phyloP scores from a whole-genome alignment of 1,140 invertebrate species.

The Augochlora pura region DNA sequence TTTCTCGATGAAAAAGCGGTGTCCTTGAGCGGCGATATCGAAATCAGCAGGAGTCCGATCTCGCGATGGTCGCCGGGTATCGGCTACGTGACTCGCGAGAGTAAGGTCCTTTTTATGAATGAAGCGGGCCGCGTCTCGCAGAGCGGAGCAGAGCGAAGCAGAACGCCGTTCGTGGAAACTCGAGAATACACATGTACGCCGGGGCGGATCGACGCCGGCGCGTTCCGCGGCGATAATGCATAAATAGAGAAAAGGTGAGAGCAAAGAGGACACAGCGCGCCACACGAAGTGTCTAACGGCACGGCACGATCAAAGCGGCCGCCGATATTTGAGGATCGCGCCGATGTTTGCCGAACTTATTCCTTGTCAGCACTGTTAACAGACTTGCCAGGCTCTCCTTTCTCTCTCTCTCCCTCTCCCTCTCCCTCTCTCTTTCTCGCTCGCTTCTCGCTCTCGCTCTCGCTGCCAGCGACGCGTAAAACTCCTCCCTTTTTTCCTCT shows the following conservation, averaged over 20 bases:
- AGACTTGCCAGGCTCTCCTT: constrained; percentile 60
- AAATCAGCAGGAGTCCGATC: constrained; percentile 23
- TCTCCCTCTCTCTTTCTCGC: no score
- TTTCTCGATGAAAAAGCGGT: background rate
- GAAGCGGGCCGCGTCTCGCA: constrained; percentile 22
- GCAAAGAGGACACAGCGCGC: constrained; percentile 59
- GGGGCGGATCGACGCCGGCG: constrained; percentile 40
- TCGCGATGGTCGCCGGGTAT: constrained; percentile 16
- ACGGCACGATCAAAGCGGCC: constrained; percentile 74
- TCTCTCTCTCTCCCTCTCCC: constrained; percentile 43
- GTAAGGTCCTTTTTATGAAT: constrained; percentile 63
- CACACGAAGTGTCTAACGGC: constrained; percentile 70
- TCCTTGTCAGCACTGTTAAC: constrained; percentile 79
- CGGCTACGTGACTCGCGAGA: constrained; percentile 41
- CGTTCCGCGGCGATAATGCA: constrained; percentile 61
- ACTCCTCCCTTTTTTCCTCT: no score
- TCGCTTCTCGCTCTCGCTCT: constrained; percentile 33
- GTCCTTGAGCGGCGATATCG: constrained; percentile 38
- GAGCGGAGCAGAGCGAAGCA: background rate
- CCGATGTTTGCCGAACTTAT: constrained; percentile 79
- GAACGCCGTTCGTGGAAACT: constrained; percentile 28
- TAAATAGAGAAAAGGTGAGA: constrained; percentile 70
- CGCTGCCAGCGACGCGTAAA: constrained; percentile 16
- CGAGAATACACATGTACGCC: constrained; percentile 27
- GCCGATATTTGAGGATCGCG: constrained; percentile 78